Evolutionary conservation across 2,797 vertebrate genomes (phyloP).

Genomic region (Enteromius afrohamiltoni): DNA sequence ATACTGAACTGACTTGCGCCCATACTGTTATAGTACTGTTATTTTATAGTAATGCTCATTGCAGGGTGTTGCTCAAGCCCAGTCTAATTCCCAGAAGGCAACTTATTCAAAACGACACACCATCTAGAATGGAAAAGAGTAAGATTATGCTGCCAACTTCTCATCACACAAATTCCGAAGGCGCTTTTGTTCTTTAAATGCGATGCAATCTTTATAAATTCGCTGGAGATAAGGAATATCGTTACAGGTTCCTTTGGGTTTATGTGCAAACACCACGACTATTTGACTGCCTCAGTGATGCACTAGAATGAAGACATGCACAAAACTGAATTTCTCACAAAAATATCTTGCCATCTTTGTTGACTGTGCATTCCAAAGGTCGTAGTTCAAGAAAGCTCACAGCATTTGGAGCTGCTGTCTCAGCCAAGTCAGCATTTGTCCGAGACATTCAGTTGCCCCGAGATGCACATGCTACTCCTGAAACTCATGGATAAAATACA

Average conservation of each 20-base stretch:
- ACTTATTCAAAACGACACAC: conserved; percentile 38
- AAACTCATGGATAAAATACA: conserved; percentile 1
- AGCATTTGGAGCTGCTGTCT: conserved; percentile 66
- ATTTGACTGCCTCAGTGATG: neutral
- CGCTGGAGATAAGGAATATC: neutral
- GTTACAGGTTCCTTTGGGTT: neutral
- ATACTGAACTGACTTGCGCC: conserved; percentile 75
- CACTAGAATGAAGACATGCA: neutral
- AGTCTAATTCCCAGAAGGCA: conserved; percentile 41
- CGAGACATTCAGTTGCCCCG: conserved; percentile 66
- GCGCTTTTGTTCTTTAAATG: conserved; percentile 12
- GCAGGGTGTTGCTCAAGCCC: conserved; percentile 38
- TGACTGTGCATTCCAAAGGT: conserved; percentile 74
- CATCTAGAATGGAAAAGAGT: conserved; percentile 1
- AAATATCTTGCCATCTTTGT: conserved; percentile 43
- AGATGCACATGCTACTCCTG: conserved; percentile 67
- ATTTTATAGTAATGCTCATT: conserved; percentile 31
- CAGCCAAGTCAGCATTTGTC: conserved; percentile 77
- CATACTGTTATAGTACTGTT: conserved; percentile 71
- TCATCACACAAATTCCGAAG: conserved; percentile 17
- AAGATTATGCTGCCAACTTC: conserved; percentile 1
- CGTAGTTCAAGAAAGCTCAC: conserved; percentile 68
- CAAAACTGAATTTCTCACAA: conserved; percentile 21
- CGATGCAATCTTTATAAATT: neutral
- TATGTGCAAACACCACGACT: neutral